These are phyloP conservation scores for Cataglyphis livida DNA, from an alignment of 2,888 invertebrate species.

Conservation along the genomic window DNA sequence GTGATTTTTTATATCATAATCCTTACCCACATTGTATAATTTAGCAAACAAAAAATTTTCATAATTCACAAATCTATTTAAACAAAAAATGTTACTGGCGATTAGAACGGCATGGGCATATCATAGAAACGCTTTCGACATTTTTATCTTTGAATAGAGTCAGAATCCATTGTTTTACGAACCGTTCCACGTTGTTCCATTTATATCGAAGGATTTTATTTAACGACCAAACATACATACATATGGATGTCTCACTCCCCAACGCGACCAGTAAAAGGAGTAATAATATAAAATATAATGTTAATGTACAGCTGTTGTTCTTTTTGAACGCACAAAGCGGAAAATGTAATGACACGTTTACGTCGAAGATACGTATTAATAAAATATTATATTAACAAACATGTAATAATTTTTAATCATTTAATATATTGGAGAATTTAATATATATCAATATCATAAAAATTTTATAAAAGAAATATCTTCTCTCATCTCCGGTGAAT, in stretches of 20 bases:
- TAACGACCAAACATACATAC: constrained; percentile 1
- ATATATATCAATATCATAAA: neutral
- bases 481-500: neutral
- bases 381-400: constrained; percentile 8
- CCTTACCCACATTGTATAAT: neutral
- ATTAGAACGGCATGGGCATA: constrained; percentile 10
- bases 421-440: neutral
- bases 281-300: constrained; percentile 36
- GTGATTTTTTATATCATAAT: neutral
- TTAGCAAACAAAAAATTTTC: neutral
- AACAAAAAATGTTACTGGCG: constrained; percentile 22
- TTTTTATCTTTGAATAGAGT: constrained; percentile 14
- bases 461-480: constrained; percentile 1
- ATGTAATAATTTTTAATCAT: neutral
- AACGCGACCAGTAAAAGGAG: constrained; percentile 3
- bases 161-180: constrained; percentile 24
- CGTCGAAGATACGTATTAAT: neutral
- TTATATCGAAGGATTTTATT: constrained; percentile 45
- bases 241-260: neutral
- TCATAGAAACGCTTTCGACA: constrained; percentile 23
- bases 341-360: neutral
- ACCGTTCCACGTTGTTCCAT: constrained; percentile 39
- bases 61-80: constrained; percentile 16
- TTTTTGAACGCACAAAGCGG: neutral
- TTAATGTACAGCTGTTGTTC: constrained; percentile 16